A percentile compares a stretch with the other conserved stretches of the same genome.
These are phyloP conservation scores for Parnassius glacialis DNA, from an alignment of 2,888 invertebrate species.

Conservation along the genomic window DNA sequence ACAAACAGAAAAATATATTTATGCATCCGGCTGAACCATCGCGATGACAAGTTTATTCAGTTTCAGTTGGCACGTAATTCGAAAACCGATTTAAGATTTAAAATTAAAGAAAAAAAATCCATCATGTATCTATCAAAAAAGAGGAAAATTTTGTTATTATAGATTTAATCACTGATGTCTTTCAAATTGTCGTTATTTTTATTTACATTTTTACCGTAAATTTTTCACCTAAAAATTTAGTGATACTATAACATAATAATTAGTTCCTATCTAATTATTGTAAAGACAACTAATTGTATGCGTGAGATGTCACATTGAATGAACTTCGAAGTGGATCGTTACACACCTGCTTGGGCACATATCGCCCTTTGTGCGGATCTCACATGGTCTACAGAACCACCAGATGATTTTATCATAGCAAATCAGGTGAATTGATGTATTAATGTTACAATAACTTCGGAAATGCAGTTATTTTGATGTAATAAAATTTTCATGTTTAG, in stretches of 20 bases:
- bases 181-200: conserved; percentile 77
- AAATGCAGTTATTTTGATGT: background rate
- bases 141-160: conserved; percentile 76
- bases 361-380: conserved; percentile 78
- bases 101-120: conserved; percentile 69
- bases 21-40: conserved; percentile 48
- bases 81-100: conserved; percentile 72
- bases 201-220: conserved; percentile 73
- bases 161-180: conserved; percentile 76
- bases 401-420: conserved; percentile 73
- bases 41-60: conserved; percentile 59
- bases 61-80: conserved; percentile 59
- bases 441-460: no score
- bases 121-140: conserved; percentile 75
- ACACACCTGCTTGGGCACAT: conserved; percentile 75
- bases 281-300: conserved; percentile 71
- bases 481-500: no score
- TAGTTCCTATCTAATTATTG: conserved; percentile 61
- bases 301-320: conserved; percentile 78
- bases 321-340: conserved; percentile 77
- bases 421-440: conserved; percentile 58
- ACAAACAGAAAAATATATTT: no score
- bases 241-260: conserved; percentile 55
- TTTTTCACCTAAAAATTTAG: conserved; percentile 70
- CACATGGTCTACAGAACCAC: conserved; percentile 74